phyloP scores from a whole-genome alignment of 2,113 vertebrate genomes.

The Illadopsis cleaveri region DNA sequence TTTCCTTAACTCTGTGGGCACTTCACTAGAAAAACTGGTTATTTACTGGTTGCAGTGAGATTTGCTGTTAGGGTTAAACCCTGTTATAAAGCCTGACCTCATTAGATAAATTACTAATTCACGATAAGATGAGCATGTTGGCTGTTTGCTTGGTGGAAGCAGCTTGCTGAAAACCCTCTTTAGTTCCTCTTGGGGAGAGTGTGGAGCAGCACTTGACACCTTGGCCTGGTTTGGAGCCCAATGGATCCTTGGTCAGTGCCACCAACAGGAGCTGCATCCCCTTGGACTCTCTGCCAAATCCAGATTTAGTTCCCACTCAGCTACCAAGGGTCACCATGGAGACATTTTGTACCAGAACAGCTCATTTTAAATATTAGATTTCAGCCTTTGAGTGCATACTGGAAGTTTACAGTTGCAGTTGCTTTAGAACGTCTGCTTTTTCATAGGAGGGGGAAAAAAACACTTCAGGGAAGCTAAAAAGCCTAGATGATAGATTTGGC shows the following conservation, averaged over 20 bases:
- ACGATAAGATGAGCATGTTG: background rate
- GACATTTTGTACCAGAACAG: slow-evolving; percentile 72
- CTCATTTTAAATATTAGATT: slow-evolving; percentile 72
- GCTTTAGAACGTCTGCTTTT: slow-evolving; percentile 77
- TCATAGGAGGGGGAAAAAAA: slow-evolving; percentile 57
- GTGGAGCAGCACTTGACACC: background rate
- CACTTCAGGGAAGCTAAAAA: slow-evolving; percentile 58
- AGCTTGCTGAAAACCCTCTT: slow-evolving; percentile 47
- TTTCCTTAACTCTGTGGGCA: background rate
- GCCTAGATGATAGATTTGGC: slow-evolving; percentile 53
- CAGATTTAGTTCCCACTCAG: slow-evolving; percentile 34
- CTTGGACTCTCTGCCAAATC: slow-evolving; percentile 63
- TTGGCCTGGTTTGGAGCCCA: slow-evolving; percentile 51
- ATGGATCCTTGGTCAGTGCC: slow-evolving; percentile 73
- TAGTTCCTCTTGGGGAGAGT: slow-evolving; percentile 25
- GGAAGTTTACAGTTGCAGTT: slow-evolving; percentile 73
- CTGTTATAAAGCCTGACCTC: background rate
- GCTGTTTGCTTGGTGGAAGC: background rate
- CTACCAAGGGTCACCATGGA: slow-evolving; percentile 73
- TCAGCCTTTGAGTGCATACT: slow-evolving; percentile 71
- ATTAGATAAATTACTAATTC: background rate
- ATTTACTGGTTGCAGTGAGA: background rate
- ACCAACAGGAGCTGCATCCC: slow-evolving; percentile 67
- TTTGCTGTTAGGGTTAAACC: background rate
- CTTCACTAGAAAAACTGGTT: background rate